Evolutionary conservation across 2,113 vertebrate genomes (phyloP).

Genomic region (Leucoraja erinaceus): DNA sequence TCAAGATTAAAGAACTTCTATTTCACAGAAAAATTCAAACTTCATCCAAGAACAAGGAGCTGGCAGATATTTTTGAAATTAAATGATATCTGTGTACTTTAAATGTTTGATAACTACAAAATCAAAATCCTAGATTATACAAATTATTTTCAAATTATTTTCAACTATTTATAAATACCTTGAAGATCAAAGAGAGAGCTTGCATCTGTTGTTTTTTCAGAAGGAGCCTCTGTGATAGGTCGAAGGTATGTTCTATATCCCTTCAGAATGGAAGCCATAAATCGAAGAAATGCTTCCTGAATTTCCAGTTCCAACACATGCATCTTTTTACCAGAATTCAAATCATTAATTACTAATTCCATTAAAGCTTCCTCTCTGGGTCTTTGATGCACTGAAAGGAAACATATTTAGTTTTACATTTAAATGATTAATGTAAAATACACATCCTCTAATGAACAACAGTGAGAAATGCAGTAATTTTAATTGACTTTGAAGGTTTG

Average conservation of each 20-base stretch:
- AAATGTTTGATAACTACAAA: background rate
- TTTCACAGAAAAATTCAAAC: background rate
- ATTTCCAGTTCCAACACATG: constrained; percentile 92
- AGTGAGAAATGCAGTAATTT: background rate
- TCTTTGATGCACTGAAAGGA: constrained; percentile 75
- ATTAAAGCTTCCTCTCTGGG: constrained; percentile 81
- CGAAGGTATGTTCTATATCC: constrained; percentile 88
- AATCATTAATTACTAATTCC: constrained; percentile 79
- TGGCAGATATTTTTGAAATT: background rate
- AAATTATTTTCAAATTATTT: background rate
- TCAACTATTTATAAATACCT: constrained; percentile 55
- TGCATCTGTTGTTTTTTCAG: constrained; percentile 92
- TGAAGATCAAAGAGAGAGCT: constrained; percentile 90
- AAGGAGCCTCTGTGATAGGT: constrained; percentile 93
- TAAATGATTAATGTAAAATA: background rate
- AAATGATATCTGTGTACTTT: background rate
- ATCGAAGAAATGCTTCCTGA: constrained; percentile 90
- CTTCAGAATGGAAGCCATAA: constrained; percentile 96
- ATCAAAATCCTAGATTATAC: background rate
- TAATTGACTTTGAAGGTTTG: background rate
- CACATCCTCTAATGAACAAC: background rate
- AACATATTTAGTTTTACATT: constrained; percentile 39
- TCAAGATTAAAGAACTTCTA: background rate
- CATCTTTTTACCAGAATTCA: constrained; percentile 75
- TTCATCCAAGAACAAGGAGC: background rate